Base-by-base conservation (phyloP, 1,140 invertebrate species). In the Tetramorium alpestre region DNA sequence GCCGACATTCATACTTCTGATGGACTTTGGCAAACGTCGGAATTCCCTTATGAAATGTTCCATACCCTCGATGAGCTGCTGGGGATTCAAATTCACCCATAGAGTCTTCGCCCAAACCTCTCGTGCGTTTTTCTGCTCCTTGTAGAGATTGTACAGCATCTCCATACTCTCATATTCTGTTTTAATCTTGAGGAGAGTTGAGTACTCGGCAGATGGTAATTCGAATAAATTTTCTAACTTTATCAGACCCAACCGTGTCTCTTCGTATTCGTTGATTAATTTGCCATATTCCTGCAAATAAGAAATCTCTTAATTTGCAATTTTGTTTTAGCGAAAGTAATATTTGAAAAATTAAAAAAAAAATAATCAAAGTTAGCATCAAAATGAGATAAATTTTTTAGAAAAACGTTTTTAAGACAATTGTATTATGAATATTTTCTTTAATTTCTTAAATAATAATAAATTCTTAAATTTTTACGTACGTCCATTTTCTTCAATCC, bases 201-300 rank as follows among this genome's bases (percentile, higher is more conserved):
- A 97, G 92, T 98, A 99, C 94, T 98, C 97, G 0, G 97, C 97
- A 41, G 98, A 96, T 10, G 97, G 96, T 87, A 98, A 96, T 90
- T 98, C 98, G 95, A 99, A 99, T 1, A 99, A 95, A 88, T 97
- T 96, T 95, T 99, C 98, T 0, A 98, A 98, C 72, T 97, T 97
- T 77, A 97, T 96, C 38, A 99, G 95, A 54, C 97, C 96, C 38
- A 96, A 93, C 67, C 97, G 96, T n/a, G 96, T 96, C 0, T 93
- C 91, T 89, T 98, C 97, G 18, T 98, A 87, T 62, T 97, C 95
- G 10, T 96, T 95, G 70, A 98, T 97, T 87, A 97, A 95, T 89
- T 96, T 96, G 6, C 94, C 95, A 92, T 97, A 99, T 92, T 97
- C 95, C 96, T 98, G 92, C 91, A 65, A 60, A 78, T 2, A 33